Evolutionary conservation across 2,113 vertebrate genomes (phyloP), one percentile per base, ranked within the genome.

Genomic region (Lagenorhynchus albirostris): DNA sequence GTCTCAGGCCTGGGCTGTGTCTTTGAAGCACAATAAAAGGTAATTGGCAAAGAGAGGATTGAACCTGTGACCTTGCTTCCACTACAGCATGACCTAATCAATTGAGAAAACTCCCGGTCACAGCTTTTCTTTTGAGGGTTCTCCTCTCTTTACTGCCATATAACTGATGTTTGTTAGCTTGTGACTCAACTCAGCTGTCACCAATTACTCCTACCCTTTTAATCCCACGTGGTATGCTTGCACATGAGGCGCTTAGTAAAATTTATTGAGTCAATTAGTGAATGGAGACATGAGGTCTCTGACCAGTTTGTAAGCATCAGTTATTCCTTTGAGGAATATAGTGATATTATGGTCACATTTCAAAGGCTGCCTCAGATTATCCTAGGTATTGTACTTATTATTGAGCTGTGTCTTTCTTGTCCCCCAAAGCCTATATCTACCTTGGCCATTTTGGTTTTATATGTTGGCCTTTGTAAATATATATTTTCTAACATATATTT

Each of bases 21-120:
- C 91, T 96, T 85, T 91, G 85, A 96, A 93, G 58, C 73, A 94
- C 14, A 41, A 33, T 82, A 29, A 97, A 97, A 85, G 80, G 62
- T 89, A 60, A 88, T 81, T 68, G 91, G 41, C 15, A 70, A 88
- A 68, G 53, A 91, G 63, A 65, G 41, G 53, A 41, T 8, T 89
- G 92, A 83, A 44, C 50, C 33, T 12, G 6, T 84, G 86, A 70
- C 53, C 94, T 83, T 84, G 33, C 25, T 65, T 80, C 6, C 53
- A 33, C 85, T 90, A 41, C 31, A 73, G 11, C 17, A 9, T 53
- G 82, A 85, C 87, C 89, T 38, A 26, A 68, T 89, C 71, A 50
- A 26, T 18, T 36, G 76, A 85, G 91, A 79, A 85, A 73, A 81
- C 23, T 18, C 38, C 41, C 50, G 1, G 53, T n/a, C 0, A 36